Evolutionary conservation across 2,797 vertebrate genomes (phyloP).

Genomic region (Fratercula arctica): DNA sequence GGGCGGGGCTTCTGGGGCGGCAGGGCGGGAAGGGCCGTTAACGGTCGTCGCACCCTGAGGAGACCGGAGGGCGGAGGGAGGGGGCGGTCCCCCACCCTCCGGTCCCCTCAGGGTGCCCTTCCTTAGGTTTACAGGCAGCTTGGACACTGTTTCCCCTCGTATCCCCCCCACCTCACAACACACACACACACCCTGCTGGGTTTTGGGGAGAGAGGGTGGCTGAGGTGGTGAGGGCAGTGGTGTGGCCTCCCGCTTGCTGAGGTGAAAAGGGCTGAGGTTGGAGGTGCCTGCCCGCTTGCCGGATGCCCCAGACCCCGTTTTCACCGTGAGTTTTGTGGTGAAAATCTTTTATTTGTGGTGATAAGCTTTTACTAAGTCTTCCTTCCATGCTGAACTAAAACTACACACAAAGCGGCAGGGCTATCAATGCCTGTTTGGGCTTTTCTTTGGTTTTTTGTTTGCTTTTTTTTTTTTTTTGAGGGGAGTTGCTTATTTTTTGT

Average conservation of each 20-base stretch:
- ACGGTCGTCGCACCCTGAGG: not conserved
- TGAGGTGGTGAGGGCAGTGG: not conserved
- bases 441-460: not conserved
- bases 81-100: too few relatives aligned
- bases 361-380: not conserved
- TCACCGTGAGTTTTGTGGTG: not conserved
- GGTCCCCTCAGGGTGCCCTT: not conserved
- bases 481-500: not conserved
- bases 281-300: rapidly evolving
- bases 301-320: not conserved
- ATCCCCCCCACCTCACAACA: not conserved
- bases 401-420: not conserved
- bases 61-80: not conserved
- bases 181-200: not conserved
- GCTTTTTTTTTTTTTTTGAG: not conserved
- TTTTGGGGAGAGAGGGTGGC: not conserved
- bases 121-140: rapidly evolving
- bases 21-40: not conserved
- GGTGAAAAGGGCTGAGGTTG: not conserved
- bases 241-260: not conserved
- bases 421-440: too few relatives aligned
- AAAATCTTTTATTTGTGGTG: not conserved
- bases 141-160: not conserved
- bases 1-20: slow-evolving; percentile 42
- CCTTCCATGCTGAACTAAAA: not conserved